These are phyloP conservation scores for Dendroctonus ponderosae DNA, from an alignment of 1,140 invertebrate species.

Conservation along the genomic window DNA sequence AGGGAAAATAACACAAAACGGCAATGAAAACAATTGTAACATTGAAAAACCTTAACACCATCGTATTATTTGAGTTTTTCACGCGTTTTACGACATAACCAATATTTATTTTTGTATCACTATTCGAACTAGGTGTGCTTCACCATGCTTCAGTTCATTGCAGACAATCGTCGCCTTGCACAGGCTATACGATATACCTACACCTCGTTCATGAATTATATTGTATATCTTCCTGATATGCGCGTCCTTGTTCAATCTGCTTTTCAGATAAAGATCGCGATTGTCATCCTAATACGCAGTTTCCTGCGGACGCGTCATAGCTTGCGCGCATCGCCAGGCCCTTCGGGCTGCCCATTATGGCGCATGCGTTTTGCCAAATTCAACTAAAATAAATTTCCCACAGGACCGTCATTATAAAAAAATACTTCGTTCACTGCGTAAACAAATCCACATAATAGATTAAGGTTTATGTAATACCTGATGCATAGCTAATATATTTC, in stretches of 20 bases:
- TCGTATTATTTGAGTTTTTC: constrained; percentile 30
- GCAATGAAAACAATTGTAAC: constrained; percentile 34
- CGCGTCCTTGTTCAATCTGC: background rate
- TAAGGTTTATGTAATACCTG: no score
- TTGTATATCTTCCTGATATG: constrained; percentile 1
- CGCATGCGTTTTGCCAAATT: constrained; percentile 22
- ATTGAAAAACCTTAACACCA: constrained; percentile 37
- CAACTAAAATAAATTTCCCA: constrained; percentile 2
- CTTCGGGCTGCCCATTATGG: constrained; percentile 8
- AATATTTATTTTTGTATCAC: constrained; percentile 37
- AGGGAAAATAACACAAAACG: constrained; percentile 39
- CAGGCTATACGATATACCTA: constrained; percentile 33
- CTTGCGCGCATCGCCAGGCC: constrained; percentile 15
- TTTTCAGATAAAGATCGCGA: constrained; percentile 1
- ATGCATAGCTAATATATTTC: no score
- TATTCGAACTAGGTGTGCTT: constrained; percentile 25
- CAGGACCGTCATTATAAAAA: background rate
- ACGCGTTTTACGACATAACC: constrained; percentile 46
- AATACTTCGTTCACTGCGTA: background rate
- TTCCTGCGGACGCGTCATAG: background rate
- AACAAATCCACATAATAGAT: background rate
- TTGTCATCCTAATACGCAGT: background rate
- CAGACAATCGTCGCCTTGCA: constrained; percentile 33
- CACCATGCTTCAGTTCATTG: constrained; percentile 15
- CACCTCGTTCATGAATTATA: constrained; percentile 6